Evolutionary conservation across 2,113 vertebrate species (phyloP).

Genomic region (Lontra canadensis): DNA sequence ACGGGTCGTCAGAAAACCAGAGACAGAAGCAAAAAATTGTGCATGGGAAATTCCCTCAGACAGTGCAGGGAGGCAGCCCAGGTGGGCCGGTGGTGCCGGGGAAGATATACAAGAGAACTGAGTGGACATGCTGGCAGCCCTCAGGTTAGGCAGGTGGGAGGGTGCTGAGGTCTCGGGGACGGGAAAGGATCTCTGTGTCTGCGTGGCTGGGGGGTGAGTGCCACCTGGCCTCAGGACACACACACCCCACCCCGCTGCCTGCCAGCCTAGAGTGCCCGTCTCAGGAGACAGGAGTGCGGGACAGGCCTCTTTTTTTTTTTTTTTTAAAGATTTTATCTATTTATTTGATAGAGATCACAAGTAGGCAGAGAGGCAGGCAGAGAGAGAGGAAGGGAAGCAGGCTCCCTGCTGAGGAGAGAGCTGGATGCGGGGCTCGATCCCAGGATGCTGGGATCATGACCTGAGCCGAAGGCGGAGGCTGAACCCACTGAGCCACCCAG

Average conservation of each 20-base stretch:
- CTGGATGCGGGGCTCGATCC: accelerated
- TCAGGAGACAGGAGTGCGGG: background rate
- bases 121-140: background rate
- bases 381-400: no score
- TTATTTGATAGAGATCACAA: no score
- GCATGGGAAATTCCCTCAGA: background rate
- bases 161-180: background rate
- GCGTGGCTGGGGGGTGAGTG: background rate
- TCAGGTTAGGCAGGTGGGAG: background rate
- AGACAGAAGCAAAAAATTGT: background rate
- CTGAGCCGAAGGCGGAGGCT: no score
- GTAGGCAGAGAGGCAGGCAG: no score
- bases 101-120: background rate
- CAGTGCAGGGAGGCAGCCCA: background rate
- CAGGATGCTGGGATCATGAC: no score
- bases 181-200: background rate
- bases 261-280: accelerated
- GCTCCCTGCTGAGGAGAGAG: no score
- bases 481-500: no score
- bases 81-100: background rate
- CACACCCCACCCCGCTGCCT: no score
- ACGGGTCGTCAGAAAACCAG: background rate
- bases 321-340: no score
- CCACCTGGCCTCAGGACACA: background rate
- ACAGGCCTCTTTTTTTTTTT: background rate